Base-by-base conservation (phyloP, 2,888 invertebrate genomes). In the Venustoraphidia nigricollis region DNA sequence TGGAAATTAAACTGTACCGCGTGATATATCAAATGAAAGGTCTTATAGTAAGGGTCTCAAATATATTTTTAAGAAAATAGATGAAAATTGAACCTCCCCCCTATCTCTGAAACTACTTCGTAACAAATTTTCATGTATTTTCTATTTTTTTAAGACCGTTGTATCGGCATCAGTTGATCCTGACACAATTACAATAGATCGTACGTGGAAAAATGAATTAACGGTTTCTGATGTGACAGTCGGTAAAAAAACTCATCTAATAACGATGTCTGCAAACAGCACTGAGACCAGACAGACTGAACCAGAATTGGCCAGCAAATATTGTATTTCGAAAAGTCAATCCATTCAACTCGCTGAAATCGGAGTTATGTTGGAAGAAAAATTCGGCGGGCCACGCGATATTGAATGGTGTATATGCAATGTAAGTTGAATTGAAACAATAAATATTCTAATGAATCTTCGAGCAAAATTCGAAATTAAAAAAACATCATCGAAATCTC, bases 81-180 rank as follows among this genome's bases (percentile, higher is more conserved):
- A n/a, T n/a, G n/a, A n/a, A n/a, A n/a, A n/a, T n/a, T n/a, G n/a
- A n/a, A n/a, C n/a, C n/a, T n/a, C n/a, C n/a, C n/a, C n/a, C n/a
- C n/a, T n/a, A n/a, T n/a, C n/a, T n/a, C n/a, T n/a, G n/a, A n/a
- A n/a, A n/a, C n/a, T n/a, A n/a, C n/a, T n/a, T n/a, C n/a, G n/a
- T n/a, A n/a, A n/a, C n/a, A n/a, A n/a, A n/a, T n/a, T n/a, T n/a
- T n/a, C n/a, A n/a, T 17, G 44, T 8, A 13, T 44, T 14, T 50
- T 50, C 11, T 34, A 6, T 40, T 40, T 8, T 45, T 41, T 59
- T 13, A 62, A 87, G 85, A 80, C 79, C 51, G 85, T 91, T 5
- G 90, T 90, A 1, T 85, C 87, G 1, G 88, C 83, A 0, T 65
- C 72, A 41, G 74, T 80, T 2, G 87, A 88, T 56, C 89, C 90